Percentiles rank a stretch among this genome's conserved stretches.
phyloP scores from a whole-genome alignment of 2,113 vertebrate species.

The Ochotona curzoniae region DNA sequence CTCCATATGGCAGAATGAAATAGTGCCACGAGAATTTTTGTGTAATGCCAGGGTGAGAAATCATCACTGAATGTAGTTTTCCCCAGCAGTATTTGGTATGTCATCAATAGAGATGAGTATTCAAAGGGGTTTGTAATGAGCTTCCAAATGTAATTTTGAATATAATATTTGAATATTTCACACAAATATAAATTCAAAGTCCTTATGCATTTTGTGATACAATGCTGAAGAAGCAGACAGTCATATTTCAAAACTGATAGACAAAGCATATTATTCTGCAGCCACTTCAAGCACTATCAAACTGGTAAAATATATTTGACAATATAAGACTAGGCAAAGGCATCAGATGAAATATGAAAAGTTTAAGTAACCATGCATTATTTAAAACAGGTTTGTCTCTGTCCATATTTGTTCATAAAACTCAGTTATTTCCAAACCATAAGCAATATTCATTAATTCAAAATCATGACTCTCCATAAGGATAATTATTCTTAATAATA shows the following conservation, averaged over 20 bases:
- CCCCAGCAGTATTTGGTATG: slow-evolving; percentile 23
- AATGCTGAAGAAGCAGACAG: neutral
- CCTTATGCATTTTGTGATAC: neutral
- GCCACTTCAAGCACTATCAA: neutral
- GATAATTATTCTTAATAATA: slow-evolving; percentile 36
- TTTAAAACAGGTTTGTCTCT: neutral
- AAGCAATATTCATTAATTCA: neutral
- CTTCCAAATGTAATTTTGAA: slow-evolving; percentile 40
- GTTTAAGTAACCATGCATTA: neutral
- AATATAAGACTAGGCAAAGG: neutral
- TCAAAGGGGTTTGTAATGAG: slow-evolving; percentile 17
- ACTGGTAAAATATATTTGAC: neutral
- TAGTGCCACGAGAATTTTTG: neutral
- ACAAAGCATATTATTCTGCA: neutral
- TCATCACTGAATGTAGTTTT: neutral
- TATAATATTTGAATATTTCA: slow-evolving; percentile 1
- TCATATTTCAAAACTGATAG: slow-evolving; percentile 41
- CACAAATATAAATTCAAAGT: neutral
- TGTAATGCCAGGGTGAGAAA: slow-evolving; percentile 40
- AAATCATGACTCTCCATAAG: neutral
- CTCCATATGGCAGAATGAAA: slow-evolving; percentile 20
- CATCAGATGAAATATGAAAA: slow-evolving; percentile 11
- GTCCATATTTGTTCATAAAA: neutral
- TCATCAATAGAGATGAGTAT: slow-evolving; percentile 9
- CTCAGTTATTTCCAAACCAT: neutral